These are phyloP conservation scores for Chrysomallon squamiferum DNA, from an alignment of 1,140 invertebrate species.

Conservation along the genomic window DNA sequence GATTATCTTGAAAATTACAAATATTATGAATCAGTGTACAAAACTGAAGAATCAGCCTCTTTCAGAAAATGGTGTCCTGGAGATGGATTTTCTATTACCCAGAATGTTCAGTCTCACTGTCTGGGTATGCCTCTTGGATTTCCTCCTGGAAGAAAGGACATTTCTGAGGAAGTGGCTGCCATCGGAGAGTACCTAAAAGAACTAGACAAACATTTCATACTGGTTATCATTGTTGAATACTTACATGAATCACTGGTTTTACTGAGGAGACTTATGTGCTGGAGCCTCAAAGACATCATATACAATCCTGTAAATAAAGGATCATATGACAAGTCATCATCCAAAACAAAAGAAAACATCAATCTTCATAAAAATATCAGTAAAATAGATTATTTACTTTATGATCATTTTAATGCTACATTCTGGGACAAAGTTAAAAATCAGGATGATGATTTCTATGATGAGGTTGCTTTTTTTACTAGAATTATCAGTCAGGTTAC, in stretches of 20 bases:
- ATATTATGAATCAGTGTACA: constrained; percentile 51
- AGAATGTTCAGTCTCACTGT: constrained; percentile 52
- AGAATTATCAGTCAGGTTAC: constrained; percentile 25
- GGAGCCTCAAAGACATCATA: constrained; percentile 59
- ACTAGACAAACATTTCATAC: constrained; percentile 58
- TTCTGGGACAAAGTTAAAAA: constrained; percentile 46
- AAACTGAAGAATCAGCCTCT: constrained; percentile 19
- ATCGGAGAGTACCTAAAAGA: constrained; percentile 37
- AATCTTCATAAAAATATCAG: constrained; percentile 40
- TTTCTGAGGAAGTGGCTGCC: constrained; percentile 19
- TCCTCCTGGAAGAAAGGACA: constrained; percentile 35
- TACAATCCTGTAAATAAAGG: constrained; percentile 36
- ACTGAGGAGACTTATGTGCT: constrained; percentile 66
- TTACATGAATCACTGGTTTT: constrained; percentile 69
- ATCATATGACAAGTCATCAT: constrained; percentile 19
- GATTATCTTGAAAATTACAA: constrained; percentile 47
- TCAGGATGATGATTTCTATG: constrained; percentile 37
- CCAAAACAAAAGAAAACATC: constrained; percentile 4
- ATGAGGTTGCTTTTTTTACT: constrained; percentile 42
- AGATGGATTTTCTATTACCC: constrained; percentile 51
- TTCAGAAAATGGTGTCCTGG: constrained; percentile 48
- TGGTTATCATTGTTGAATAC: constrained; percentile 68
- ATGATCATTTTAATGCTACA: constrained; percentile 49
- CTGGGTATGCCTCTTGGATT: constrained; percentile 56
- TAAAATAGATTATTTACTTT: constrained; percentile 47